Evolutionary conservation across 1,140 invertebrate genomes (phyloP).

Genomic region (Anastrepha obliqua): DNA sequence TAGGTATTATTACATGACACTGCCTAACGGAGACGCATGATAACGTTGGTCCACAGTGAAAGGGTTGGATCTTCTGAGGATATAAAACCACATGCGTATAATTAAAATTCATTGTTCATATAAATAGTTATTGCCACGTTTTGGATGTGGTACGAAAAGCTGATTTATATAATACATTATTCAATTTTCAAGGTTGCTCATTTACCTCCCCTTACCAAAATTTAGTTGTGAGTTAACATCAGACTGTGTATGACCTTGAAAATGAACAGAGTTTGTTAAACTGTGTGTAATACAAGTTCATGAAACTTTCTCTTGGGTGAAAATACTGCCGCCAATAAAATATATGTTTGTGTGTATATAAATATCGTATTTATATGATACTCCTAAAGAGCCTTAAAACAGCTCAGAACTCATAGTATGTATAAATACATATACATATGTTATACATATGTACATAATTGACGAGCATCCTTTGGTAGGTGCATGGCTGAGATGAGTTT

Average conservation of each 20-base stretch:
- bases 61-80: too few relatives aligned
- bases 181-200: not conserved
- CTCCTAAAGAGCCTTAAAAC: not conserved
- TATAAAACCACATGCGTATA: too few relatives aligned
- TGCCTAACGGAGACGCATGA: too few relatives aligned
- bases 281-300: not conserved
- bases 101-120: too few relatives aligned
- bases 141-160: too few relatives aligned
- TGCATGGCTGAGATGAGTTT: too few relatives aligned
- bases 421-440: too few relatives aligned
- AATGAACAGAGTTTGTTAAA: conserved; percentile 15
- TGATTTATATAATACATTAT: not conserved
- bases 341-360: not conserved
- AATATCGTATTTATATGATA: not conserved
- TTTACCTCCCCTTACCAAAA: not conserved
- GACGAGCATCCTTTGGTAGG: too few relatives aligned
- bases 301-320: conserved; percentile 13
- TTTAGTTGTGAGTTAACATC: not conserved
- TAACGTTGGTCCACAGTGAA: too few relatives aligned
- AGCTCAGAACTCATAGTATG: not conserved
- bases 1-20: too few relatives aligned
- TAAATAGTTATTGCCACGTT: too few relatives aligned
- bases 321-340: not conserved
- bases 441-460: too few relatives aligned
- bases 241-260: not conserved